A percentile compares a stretch with the other conserved stretches of the same genome.
phyloP scores from a whole-genome alignment of 2,113 vertebrate genomes.

The Nerophis lumbriciformis region DNA sequence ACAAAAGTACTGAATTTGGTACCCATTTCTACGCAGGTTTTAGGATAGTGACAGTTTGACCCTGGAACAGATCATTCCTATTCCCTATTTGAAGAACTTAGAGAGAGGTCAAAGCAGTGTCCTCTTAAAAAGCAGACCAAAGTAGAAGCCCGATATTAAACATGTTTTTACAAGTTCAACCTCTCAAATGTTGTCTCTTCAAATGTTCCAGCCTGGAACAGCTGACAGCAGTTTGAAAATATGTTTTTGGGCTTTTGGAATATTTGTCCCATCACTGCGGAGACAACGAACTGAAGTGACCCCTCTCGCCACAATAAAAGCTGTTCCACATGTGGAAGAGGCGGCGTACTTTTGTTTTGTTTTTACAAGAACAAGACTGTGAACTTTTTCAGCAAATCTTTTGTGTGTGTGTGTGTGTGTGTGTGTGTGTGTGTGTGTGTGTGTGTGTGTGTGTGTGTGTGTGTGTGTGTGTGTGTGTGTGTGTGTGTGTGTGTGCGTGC shows the following conservation, averaged over 20 bases:
- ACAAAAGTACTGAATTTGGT: too few relatives aligned
- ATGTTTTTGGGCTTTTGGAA: background rate
- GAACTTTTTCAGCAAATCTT: constrained; percentile 17
- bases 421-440: too few relatives aligned
- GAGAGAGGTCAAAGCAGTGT: too few relatives aligned
- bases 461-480: background rate
- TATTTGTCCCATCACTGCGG: background rate
- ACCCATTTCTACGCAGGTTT: too few relatives aligned
- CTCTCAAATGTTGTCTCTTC: background rate
- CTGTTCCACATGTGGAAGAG: constrained; percentile 16
- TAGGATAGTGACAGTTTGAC: too few relatives aligned
- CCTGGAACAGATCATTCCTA: too few relatives aligned
- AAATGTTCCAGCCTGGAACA: constrained; percentile 16
- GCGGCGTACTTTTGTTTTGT: constrained; percentile 37
- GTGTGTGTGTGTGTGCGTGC: too few relatives aligned
- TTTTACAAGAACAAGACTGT: constrained; percentile 31
- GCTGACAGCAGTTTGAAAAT: constrained; percentile 3
- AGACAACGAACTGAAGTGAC: constrained; percentile 18
- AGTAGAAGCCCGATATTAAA: background rate
- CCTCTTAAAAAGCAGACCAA: too few relatives aligned
- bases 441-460: too few relatives aligned
- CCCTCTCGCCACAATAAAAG: constrained; percentile 8
- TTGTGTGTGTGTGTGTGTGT: too few relatives aligned
- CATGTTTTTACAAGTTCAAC: background rate
- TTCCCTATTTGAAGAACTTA: too few relatives aligned